Evolutionary conservation across 1,140 invertebrate genomes (phyloP), one percentile per base, ranked within the genome.

Genomic region (Psilanteris sp.): DNA sequence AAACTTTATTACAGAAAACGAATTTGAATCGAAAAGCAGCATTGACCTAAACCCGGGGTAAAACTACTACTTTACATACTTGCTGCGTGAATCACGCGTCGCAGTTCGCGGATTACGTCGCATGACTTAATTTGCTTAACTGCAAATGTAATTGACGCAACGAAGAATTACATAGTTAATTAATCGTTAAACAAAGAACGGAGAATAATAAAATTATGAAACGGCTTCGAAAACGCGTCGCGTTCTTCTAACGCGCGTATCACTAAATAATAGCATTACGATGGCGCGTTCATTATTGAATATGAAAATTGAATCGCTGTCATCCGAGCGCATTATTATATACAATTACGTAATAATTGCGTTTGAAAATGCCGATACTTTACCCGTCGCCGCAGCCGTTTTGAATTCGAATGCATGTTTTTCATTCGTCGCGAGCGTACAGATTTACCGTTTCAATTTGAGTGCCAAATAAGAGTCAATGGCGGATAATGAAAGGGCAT

Each of bases 321-420:
- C 9, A 16, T 31, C 14, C 24, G 24, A 11, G 22, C 29, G 16
- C 16, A 48, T 48, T 48, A 46, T 31, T 46, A 14, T 9, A 31
- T 32, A 46, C 2, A 29, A 46, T 46, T 46, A 46, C 8, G 20
- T 16, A 13, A 36, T 36, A 52, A 52, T 52, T 52, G 16, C 52
- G 24, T 14, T 55, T 55, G 29, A 41, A 41, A 55, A n/a, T 4
- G 14, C 1, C 10, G 24, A 13, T 34, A 34, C n/a, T 50, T 50
- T 50, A n/a, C n/a, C n/a, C n/a, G n/a, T n/a, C n/a, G n/a, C n/a
- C n/a, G n/a, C n/a, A n/a, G n/a, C n/a, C n/a, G n/a, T n/a, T n/a
- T n/a, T n/a, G n/a, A n/a, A n/a, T n/a, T n/a, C n/a, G n/a, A n/a
- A n/a, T n/a, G n/a, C n/a, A n/a, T n/a, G n/a, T n/a, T n/a, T n/a